Percentiles rank a stretch among this genome's conserved stretches.
Evolutionary conservation across 2,113 vertebrate genomes (phyloP).

Genomic region (Nettapus auritus): DNA sequence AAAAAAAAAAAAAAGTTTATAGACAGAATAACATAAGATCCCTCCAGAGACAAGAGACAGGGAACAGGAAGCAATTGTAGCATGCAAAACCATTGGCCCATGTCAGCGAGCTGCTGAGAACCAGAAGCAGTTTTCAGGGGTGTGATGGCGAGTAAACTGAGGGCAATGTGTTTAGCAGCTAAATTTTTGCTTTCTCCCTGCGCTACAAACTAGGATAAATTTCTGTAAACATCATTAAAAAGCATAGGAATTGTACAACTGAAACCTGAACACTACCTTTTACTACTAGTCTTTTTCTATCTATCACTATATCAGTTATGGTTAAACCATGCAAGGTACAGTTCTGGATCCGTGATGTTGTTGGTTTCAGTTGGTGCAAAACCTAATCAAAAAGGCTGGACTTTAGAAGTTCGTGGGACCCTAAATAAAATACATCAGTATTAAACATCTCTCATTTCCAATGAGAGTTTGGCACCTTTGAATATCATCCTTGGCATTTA

Average conservation of each 20-base stretch:
- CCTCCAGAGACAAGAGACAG: neutral
- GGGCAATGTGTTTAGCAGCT: neutral
- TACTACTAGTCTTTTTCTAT: neutral
- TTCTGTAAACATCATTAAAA: neutral
- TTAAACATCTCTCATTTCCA: neutral
- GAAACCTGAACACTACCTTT: neutral
- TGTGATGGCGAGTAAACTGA: neutral
- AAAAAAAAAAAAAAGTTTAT: neutral
- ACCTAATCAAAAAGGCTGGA: neutral
- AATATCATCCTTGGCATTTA: neutral
- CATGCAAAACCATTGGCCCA: neutral
- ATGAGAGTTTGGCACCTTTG: neutral
- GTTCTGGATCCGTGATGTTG: neutral
- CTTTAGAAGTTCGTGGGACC: neutral
- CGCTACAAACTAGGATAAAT: neutral
- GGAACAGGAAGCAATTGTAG: neutral
- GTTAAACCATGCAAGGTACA: neutral
- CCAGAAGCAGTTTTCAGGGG: neutral
- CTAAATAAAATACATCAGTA: neutral
- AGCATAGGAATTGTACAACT: neutral
- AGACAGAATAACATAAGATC: neutral
- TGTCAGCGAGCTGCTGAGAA: neutral
- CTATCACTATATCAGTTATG: neutral
- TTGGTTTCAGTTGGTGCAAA: neutral
- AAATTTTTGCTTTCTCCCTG: neutral